Conservation (phyloP, 23 tunicate genomes). For the Trididemnum clinides region DNA sequence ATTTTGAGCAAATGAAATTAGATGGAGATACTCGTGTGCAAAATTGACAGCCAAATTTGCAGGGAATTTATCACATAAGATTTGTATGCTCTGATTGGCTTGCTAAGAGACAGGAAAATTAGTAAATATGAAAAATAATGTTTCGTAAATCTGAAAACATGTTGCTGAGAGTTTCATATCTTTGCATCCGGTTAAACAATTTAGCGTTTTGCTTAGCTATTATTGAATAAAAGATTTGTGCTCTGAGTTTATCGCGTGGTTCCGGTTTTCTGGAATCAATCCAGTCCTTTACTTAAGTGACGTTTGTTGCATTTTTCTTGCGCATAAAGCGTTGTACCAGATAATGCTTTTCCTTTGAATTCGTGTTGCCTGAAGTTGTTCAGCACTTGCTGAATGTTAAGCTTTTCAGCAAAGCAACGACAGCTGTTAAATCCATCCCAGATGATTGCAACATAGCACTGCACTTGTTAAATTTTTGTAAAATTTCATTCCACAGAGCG, state of each 20-base stretch:
- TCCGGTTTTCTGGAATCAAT: background rate
- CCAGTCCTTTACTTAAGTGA: background rate
- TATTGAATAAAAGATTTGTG: background rate
- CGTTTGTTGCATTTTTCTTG: background rate
- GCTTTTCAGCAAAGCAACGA: slow-evolving; percentile 5
- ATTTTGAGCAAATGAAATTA: background rate
- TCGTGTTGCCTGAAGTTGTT: background rate
- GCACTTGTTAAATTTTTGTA: slow-evolving; percentile 5
- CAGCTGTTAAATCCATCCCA: background rate
- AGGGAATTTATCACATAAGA: background rate
- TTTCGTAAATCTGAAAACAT: too few species aligned
- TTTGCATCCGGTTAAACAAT: background rate
- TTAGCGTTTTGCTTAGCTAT: background rate
- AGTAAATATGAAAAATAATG: background rate
- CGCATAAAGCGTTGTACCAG: background rate
- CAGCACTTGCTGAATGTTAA: background rate
- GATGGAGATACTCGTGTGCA: background rate
- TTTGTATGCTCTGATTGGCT: background rate
- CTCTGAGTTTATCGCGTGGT: background rate
- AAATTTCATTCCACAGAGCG: background rate
- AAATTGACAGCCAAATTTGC: background rate
- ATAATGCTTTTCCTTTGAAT: background rate
- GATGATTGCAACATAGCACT: background rate
- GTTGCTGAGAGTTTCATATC: too few species aligned
- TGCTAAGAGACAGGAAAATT: too few species aligned